Evolutionary conservation across 2,113 vertebrate species (phyloP), one percentile per base, ranked within the genome.

Genomic region (Tonatia bakeri): DNA sequence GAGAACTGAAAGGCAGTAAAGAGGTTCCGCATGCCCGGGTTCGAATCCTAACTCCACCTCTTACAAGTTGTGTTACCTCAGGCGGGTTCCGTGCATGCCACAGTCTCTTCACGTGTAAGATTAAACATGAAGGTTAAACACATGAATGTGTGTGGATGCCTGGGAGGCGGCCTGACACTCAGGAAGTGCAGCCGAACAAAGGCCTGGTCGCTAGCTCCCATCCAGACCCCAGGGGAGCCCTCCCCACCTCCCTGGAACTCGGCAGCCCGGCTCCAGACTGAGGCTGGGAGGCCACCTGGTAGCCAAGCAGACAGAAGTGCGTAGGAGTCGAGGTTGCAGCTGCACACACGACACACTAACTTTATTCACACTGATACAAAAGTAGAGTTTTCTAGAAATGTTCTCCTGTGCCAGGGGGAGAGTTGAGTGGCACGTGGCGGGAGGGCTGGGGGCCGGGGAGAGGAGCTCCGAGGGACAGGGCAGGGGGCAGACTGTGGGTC

Each of bases 301-400:
- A 75, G 61, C 81, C 24, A 12, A 36, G 52, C 45, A 56, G 31
- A 98, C 17, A 97, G 88, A 94, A 92, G 70, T 22, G 87, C 31
- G 43, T 28, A 59, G 70, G 91, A 97, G 89, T 56, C 96, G 7
- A 10, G 61, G 95, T 91, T 98, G 98, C 98, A 99, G 99, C 98
- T 99, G 99, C 99, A 99, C 99, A 92, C 99, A 99, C 65, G 98
- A 99, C 98, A 99, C 99, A 77, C 97, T 95, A 98, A 98, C 98
- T 99, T 99, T 99, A 99, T 99, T 99, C 98, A 99, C 99, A 98
- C 90, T 94, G 98, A 99, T 99, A 99, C 99, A 99, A 99, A 99
- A 99, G 99, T 99, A 99, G 98, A 99, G 98, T 98, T 99, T 99
- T 99, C 99, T 99, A 98, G 98, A 99, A 99, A 99, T 98, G 98